phyloP scores from a whole-genome alignment of 2,113 vertebrate species.

The Epinephelus fuscoguttatus region DNA sequence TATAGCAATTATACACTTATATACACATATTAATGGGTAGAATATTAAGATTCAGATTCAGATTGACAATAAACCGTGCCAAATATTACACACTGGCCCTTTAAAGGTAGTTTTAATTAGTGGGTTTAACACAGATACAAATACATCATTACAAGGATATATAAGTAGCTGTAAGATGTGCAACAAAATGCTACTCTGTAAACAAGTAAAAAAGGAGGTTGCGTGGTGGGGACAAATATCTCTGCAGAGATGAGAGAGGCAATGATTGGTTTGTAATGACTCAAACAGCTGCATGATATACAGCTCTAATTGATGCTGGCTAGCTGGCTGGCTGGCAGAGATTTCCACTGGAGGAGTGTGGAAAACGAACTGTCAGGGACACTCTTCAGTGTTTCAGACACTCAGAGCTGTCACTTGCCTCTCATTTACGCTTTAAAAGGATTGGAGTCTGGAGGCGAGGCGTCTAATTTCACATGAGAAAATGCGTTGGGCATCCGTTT shows the following conservation, averaged over 20 bases:
- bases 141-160: neutral
- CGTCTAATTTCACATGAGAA: conserved; percentile 60
- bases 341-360: conserved; percentile 36
- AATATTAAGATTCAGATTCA: no score
- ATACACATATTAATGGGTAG: no score
- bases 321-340: conserved; percentile 42
- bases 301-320: conserved; percentile 57
- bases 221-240: conserved; percentile 14
- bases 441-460: conserved; percentile 51
- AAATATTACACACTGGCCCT: no score
- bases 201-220: conserved; percentile 17
- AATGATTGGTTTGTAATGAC: conserved; percentile 50
- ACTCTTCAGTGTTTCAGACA: conserved; percentile 38
- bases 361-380: conserved; percentile 59
- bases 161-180: neutral
- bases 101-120: neutral
- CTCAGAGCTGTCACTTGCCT: conserved; percentile 52
- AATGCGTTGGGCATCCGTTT: conserved; percentile 42
- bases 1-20: no score
- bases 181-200: neutral
- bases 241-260: conserved; percentile 36
- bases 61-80: no score
- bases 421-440: conserved; percentile 64
- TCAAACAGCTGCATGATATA: conserved; percentile 65
- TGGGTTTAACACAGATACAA: neutral